Percentiles rank a stretch among this genome's conserved stretches.
Evolutionary conservation across 2,113 vertebrate species (phyloP).

Genomic region (Ibidorhyncha struthersii): DNA sequence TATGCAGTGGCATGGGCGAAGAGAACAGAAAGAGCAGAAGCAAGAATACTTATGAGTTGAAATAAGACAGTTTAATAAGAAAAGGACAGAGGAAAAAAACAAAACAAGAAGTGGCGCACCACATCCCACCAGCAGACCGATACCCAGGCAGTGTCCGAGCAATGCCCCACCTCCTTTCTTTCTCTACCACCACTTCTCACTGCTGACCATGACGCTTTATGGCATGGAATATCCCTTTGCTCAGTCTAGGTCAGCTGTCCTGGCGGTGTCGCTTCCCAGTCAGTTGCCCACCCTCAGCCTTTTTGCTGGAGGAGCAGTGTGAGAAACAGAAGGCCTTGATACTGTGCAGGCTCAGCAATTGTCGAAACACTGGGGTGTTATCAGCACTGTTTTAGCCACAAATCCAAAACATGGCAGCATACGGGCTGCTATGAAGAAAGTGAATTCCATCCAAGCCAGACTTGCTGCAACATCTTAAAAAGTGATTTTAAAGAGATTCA

Average conservation of each 20-base stretch:
- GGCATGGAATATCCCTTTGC: background rate
- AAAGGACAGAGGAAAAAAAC: background rate
- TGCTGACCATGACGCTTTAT: rapidly evolving
- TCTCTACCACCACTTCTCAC: background rate
- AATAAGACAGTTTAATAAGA: background rate
- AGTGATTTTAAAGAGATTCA: background rate
- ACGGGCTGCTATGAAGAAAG: background rate
- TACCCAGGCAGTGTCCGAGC: background rate
- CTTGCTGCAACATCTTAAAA: rapidly evolving
- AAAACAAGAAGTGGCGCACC: background rate
- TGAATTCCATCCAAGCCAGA: background rate
- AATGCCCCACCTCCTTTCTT: background rate
- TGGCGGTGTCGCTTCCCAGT: background rate
- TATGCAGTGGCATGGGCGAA: background rate
- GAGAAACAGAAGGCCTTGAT: background rate
- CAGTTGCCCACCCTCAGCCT: background rate
- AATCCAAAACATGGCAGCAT: background rate
- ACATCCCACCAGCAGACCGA: background rate
- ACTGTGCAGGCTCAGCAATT: rapidly evolving
- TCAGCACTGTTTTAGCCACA: rapidly evolving
- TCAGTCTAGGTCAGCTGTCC: background rate
- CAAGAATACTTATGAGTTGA: background rate
- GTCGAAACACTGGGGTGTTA: background rate
- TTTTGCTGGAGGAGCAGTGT: rapidly evolving
- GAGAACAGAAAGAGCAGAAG: background rate